phyloP scores from a whole-genome alignment of 2,113 vertebrate genomes.

The Rallus limicola region DNA sequence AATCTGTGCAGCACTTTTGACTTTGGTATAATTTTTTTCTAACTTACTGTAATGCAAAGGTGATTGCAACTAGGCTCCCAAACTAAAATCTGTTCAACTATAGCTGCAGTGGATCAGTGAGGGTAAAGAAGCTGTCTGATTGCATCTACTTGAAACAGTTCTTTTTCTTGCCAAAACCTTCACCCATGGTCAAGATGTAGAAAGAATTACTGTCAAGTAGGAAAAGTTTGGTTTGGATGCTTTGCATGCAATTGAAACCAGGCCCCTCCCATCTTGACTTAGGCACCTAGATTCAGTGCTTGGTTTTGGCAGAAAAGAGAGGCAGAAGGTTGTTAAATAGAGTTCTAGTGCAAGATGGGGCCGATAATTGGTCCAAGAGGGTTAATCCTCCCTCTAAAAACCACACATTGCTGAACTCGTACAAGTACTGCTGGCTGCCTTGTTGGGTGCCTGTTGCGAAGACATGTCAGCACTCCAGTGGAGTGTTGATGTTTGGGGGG shows the following conservation, averaged over 20 bases:
- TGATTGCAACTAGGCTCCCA: neutral
- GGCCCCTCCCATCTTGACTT: neutral
- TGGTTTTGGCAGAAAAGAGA: neutral
- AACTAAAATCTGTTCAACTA: neutral
- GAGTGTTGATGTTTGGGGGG: neutral
- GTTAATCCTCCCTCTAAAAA: neutral
- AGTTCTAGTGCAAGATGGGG: neutral
- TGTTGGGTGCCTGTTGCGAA: rapidly evolving
- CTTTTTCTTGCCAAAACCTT: neutral
- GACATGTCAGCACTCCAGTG: neutral
- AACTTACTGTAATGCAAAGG: neutral
- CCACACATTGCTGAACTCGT: neutral
- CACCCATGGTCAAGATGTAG: neutral
- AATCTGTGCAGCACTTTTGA: neutral
- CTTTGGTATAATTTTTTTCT: neutral
- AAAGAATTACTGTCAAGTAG: neutral
- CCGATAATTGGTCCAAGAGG: neutral
- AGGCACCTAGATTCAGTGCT: neutral
- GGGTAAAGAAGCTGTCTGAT: neutral
- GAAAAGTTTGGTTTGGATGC: neutral
- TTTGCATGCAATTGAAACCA: neutral
- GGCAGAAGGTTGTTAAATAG: neutral
- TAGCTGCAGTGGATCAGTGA: neutral
- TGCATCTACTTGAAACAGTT: neutral
- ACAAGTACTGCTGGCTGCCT: neutral